Percentiles rank a stretch among this genome's conserved stretches.
phyloP scores from a whole-genome alignment of 2,113 vertebrate species.

The Rhipidura dahli region DNA sequence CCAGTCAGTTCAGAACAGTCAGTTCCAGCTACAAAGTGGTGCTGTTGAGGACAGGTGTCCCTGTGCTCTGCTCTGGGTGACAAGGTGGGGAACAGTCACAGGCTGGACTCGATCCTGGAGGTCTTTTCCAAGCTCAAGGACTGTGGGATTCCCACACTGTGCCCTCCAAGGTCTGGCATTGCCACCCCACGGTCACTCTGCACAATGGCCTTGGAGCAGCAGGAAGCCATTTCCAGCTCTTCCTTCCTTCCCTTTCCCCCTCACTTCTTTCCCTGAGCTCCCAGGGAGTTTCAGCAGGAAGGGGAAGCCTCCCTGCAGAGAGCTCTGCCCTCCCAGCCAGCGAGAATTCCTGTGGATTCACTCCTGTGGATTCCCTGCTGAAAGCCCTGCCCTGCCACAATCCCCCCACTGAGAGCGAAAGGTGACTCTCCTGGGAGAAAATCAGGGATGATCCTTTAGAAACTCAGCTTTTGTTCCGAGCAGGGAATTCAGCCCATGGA shows the following conservation, averaged over 20 bases:
- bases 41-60: neutral
- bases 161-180: neutral
- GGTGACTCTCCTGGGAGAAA: neutral
- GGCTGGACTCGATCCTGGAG: neutral
- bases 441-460: neutral
- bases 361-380: neutral
- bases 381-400: neutral
- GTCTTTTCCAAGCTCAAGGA: neutral
- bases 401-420: neutral
- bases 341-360: neutral
- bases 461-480: neutral
- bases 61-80: neutral
- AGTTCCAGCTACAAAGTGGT: neutral
- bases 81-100: neutral
- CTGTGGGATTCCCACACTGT: neutral
- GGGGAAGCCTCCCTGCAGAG: neutral
- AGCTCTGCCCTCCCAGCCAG: neutral
- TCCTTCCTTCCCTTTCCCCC: neutral
- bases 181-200: neutral
- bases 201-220: neutral
- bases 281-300: neutral
- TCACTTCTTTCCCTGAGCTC: neutral
- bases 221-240: slow-evolving; percentile 22
- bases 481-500: neutral
- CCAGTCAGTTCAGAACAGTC: neutral